phyloP scores from a whole-genome alignment of 64 coral and sea anemone genomes.

The Hydrozoanthus tunicans region DNA sequence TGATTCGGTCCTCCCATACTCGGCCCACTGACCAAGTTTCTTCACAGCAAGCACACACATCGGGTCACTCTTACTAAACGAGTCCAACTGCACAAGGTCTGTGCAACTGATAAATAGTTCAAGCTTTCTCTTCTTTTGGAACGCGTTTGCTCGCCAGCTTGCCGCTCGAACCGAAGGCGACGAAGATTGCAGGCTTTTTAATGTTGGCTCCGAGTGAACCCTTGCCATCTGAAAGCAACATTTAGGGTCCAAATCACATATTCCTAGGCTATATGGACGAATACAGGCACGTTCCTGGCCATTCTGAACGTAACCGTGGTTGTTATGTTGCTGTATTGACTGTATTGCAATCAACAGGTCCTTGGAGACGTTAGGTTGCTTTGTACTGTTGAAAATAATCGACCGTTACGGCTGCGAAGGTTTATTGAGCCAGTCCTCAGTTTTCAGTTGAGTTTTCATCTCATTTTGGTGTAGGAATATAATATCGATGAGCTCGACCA shows the following conservation, averaged over 20 bases:
- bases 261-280: too few species aligned
- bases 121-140: constrained; percentile 69
- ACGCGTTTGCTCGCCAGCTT: constrained; percentile 63
- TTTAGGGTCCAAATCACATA: neutral
- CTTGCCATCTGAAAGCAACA: constrained; percentile 3
- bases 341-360: too few species aligned
- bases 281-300: too few species aligned
- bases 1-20: constrained; percentile 91
- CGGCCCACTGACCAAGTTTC: constrained; percentile 84
- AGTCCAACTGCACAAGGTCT: constrained; percentile 81
- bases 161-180: constrained; percentile 3
- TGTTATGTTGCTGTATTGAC: too few species aligned
- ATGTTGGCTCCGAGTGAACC: constrained; percentile 28
- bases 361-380: too few species aligned
- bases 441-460: too few species aligned
- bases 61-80: constrained; percentile 82
- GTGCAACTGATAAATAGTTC: constrained; percentile 79
- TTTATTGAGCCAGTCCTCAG: too few species aligned
- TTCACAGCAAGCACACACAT: constrained; percentile 88
- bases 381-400: too few species aligned
- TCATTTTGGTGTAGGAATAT: too few species aligned
- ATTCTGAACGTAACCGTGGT: too few species aligned
- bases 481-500: too few species aligned
- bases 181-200: neutral
- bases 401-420: too few species aligned